These are phyloP conservation scores for Rhimphoctona megacephalus DNA, from an alignment of 2,888 invertebrate genomes.

Conservation along the genomic window DNA sequence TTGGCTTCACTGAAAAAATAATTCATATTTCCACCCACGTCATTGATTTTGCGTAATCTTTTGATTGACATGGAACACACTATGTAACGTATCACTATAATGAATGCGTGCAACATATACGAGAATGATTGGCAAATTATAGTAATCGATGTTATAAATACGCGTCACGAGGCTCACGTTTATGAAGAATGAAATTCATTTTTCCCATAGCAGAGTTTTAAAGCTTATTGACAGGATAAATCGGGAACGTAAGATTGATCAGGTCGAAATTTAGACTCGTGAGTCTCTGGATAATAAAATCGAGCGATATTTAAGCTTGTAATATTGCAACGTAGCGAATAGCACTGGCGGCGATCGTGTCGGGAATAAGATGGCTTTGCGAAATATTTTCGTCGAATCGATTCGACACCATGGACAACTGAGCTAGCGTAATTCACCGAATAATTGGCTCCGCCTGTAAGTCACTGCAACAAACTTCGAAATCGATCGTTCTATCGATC, in stretches of 20 bases:
- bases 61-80: constrained; percentile 26
- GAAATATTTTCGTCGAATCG: constrained; percentile 58
- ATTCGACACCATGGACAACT: constrained; percentile 51
- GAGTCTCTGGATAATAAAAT: constrained; percentile 13
- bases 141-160: constrained; percentile 48
- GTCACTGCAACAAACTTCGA: constrained; percentile 23
- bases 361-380: constrained; percentile 36
- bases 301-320: neutral
- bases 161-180: constrained; percentile 30
- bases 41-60: constrained; percentile 31
- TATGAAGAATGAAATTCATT: constrained; percentile 43
- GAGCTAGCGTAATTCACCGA: constrained; percentile 47
- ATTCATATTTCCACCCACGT: constrained; percentile 16
- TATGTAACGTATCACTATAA: neutral
- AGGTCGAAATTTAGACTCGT: constrained; percentile 53
- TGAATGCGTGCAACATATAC: neutral
- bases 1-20: neutral
- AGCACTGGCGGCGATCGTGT: constrained; percentile 5
- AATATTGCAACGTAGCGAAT: neutral
- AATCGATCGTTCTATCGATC: constrained; percentile 41
- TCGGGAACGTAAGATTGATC: constrained; percentile 48
- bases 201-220: neutral
- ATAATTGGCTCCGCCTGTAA: constrained; percentile 51
- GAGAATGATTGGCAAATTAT: constrained; percentile 56
- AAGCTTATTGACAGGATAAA: constrained; percentile 53